Base-by-base conservation (phyloP, 2,797 vertebrate genomes). In the Syngnathus rostellatus region DNA sequence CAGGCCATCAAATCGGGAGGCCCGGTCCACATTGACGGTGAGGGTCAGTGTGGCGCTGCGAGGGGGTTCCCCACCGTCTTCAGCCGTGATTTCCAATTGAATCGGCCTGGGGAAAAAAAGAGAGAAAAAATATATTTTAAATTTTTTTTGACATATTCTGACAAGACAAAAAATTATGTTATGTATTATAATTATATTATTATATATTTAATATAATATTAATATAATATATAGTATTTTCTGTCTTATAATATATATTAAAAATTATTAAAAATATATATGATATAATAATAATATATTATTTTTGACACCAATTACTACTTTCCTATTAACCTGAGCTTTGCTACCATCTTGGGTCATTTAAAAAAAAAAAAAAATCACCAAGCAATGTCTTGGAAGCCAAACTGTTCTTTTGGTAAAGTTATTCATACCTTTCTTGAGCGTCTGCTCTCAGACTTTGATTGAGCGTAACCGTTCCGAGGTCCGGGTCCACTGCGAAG, bases 401-500 rank as follows among this genome's bases (percentile, higher is more conserved):
- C 50, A 3, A 21, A 53, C n/a, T 0, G 50, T 53, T 10, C 17
- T 21, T 21, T 21, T 12, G 14, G 6, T 16, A 1, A 57, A 74
- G 8, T 40, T 70, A 65, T 91, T 40, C 70, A 65, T 91, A 89
- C 16, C 69, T 81, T 53, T 62, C 81, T 50, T 73, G 86, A 39
- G 55, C 55, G 5, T 80, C 80, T 0, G 0, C 66, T 6, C 70
- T 75, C 65, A 97, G 77, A 12, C 85, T 86, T n/a, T 63, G 82
- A 8, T 86, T 92, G 41, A 98, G 88, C 1, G 77, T 92, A 25
- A 97, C 70, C 0, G 91, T 87, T 10, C 96, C 96, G 0, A 91
- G 84, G 21, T 40, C 61, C 0, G 71, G 71, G 76, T 98, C 90
- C 0, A 98, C 79, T 5, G 67, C 71, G 70, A 98, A 98, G 6